Conservation (phyloP, 2,888 invertebrate species). For the Heteropelma amictum region DNA sequence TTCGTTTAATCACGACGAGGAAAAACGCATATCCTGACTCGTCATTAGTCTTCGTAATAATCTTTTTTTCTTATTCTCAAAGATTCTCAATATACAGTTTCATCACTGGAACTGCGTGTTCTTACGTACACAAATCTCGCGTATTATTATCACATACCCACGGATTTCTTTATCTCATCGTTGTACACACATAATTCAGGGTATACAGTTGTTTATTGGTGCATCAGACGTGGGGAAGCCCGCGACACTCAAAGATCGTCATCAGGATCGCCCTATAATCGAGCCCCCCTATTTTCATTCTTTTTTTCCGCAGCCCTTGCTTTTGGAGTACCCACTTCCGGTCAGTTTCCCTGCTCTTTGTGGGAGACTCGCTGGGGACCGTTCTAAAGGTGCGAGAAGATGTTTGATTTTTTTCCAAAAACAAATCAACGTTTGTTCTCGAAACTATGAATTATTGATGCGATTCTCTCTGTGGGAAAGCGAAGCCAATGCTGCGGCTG, state of each 20-base stretch:
- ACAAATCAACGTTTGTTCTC: neutral
- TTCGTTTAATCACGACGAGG: conserved; percentile 70
- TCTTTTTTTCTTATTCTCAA: conserved; percentile 8
- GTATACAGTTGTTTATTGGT: no score
- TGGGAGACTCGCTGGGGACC: no score
- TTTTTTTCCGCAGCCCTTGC: neutral
- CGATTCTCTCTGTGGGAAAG: neutral
- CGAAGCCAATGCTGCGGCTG: neutral
- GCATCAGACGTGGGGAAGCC: no score
- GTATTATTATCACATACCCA: no score
- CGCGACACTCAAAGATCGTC: no score
- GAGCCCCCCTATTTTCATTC: no score
- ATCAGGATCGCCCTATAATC: no score
- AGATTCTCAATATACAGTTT: neutral
- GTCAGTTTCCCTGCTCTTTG: conserved; percentile 4
- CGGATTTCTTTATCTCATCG: no score
- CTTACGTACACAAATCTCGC: neutral
- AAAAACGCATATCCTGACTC: conserved; percentile 60
- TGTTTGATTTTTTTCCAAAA: no score
- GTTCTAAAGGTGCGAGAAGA: no score
- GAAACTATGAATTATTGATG: neutral
- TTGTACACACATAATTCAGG: no score
- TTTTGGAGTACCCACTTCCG: conserved; percentile 12
- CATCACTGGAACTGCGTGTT: conserved; percentile 18
- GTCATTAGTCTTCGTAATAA: conserved; percentile 64